Evolutionary conservation across 2,797 vertebrate genomes (phyloP).

Genomic region (Lagorchestes hirsutus): DNA sequence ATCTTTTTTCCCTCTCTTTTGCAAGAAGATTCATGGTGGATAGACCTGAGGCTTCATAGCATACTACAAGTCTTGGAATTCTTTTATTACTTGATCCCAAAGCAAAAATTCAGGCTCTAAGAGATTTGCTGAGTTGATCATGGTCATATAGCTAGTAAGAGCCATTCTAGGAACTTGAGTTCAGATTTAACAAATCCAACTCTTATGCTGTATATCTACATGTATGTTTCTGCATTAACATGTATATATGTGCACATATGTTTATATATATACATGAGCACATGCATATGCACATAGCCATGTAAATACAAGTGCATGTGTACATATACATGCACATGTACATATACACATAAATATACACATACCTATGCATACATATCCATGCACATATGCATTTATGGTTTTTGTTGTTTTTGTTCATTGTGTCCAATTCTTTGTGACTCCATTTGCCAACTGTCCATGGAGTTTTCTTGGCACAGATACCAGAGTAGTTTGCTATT

Average conservation of each 20-base stretch:
- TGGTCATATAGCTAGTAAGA: neutral
- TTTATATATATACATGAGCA: neutral
- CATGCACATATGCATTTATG: neutral
- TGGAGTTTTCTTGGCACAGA: neutral
- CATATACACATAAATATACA: neutral
- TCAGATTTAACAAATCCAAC: neutral
- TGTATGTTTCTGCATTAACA: neutral
- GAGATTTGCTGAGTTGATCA: neutral
- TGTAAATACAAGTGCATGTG: too few species aligned
- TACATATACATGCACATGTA: neutral
- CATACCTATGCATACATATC: too few species aligned
- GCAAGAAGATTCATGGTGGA: neutral
- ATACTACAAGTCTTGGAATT: neutral
- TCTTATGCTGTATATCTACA: neutral
- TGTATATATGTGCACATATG: neutral
- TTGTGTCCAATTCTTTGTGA: neutral
- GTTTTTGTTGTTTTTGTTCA: too few species aligned
- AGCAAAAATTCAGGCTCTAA: neutral
- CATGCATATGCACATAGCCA: neutral
- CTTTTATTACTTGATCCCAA: neutral
- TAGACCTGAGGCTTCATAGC: neutral
- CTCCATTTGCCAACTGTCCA: neutral
- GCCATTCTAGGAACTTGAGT: neutral
- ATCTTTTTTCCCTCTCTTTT: neutral
- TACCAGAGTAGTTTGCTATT: neutral